These are phyloP conservation scores for Bujurquina vittata DNA, from an alignment of 2,113 vertebrate genomes.

Conservation along the genomic window DNA sequence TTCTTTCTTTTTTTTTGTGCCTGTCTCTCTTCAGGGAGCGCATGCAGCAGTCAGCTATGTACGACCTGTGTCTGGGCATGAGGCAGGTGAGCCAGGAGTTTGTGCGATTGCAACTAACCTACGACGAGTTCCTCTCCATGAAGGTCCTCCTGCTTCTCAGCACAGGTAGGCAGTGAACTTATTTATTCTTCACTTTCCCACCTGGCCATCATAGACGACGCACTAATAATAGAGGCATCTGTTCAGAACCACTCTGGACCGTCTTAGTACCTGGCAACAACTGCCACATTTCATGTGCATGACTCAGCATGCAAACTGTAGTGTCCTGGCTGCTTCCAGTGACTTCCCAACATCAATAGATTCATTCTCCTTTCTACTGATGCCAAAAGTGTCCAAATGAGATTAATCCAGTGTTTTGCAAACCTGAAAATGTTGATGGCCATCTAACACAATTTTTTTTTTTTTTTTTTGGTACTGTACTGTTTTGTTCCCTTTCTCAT, in stretches of 20 bases:
- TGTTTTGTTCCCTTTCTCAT: background rate
- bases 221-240: background rate
- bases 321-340: background rate
- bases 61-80: constrained; percentile 97
- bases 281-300: constrained; percentile 3
- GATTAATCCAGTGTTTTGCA: background rate
- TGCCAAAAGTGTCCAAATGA: background rate
- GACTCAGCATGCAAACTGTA: background rate
- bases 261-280: background rate
- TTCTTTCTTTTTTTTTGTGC: background rate
- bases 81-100: constrained; percentile 98
- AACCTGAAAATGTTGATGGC: background rate
- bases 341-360: background rate
- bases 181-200: constrained; percentile 4
- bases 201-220: background rate
- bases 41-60: constrained; percentile 99
- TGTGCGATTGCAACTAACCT: constrained; percentile 94
- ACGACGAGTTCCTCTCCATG: constrained; percentile 97
- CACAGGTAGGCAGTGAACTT: constrained; percentile 83
- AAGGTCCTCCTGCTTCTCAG: constrained; percentile 97
- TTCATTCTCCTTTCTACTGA: background rate
- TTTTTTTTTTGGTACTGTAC: background rate
- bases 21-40: constrained; percentile 84
- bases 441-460: background rate
- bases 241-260: background rate